Conservation (phyloP, 2,888 invertebrate species). For the Rambutsinella grinnellia region DNA sequence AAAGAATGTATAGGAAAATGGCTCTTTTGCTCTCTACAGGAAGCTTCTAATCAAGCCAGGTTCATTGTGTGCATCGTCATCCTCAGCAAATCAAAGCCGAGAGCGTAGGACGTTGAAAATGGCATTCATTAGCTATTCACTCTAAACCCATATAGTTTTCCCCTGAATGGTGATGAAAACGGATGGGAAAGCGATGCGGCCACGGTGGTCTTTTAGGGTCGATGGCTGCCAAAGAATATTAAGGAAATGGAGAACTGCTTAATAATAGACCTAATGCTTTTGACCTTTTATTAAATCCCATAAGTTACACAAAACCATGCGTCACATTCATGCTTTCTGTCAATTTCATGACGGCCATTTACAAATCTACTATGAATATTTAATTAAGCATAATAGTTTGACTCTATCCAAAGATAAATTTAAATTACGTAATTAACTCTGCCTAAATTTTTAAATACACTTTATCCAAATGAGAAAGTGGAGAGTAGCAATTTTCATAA, state of each 20-base stretch:
- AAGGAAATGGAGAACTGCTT: background rate
- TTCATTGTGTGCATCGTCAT: background rate
- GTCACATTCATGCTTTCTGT: conserved; percentile 8
- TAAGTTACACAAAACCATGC: no score
- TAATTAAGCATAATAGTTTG: background rate
- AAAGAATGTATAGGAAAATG: background rate
- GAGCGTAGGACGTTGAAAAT: background rate
- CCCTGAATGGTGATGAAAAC: background rate
- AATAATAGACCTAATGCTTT: background rate
- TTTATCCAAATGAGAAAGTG: background rate
- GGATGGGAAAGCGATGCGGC: background rate
- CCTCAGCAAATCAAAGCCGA: background rate
- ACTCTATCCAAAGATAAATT: background rate
- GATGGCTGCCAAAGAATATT: background rate
- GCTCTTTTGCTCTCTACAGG: background rate
- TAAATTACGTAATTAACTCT: background rate
- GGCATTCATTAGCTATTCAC: background rate
- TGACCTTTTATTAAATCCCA: background rate
- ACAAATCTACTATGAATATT: background rate
- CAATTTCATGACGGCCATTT: conserved; percentile 6
- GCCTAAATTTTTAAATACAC: background rate
- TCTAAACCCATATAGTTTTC: background rate
- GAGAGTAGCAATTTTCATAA: background rate
- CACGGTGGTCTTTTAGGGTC: background rate
- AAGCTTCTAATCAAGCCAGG: background rate